Percentiles rank a stretch among this genome's conserved stretches.
Evolutionary conservation across 2,888 invertebrate species (phyloP).

Genomic region (Eupithecia pulchellata): DNA sequence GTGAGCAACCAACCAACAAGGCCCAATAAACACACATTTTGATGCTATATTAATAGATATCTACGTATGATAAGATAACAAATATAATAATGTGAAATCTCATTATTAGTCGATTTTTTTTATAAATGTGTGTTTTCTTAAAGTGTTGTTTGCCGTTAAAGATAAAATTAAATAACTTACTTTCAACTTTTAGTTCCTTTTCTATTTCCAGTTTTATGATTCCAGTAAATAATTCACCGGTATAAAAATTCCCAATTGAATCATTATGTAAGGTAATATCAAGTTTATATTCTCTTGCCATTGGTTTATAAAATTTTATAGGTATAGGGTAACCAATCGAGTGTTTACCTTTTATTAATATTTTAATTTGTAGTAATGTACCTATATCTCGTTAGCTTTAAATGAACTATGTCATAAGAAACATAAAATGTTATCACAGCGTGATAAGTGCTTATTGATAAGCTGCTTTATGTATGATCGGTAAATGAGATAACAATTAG

Average conservation of each 20-base stretch:
- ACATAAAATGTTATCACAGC: not conserved
- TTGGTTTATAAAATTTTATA: conserved; percentile 40
- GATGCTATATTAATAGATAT: too few species aligned
- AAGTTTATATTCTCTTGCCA: conserved; percentile 67
- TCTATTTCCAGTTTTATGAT: conserved; percentile 66
- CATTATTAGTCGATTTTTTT: too few species aligned
- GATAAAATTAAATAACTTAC: conserved; percentile 51
- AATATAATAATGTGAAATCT: too few species aligned
- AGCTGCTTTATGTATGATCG: not conserved
- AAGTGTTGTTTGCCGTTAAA: not conserved
- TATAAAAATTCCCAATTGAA: conserved; percentile 67
- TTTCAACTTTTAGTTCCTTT: conserved; percentile 63
- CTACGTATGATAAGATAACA: too few species aligned
- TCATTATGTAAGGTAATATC: conserved; percentile 66
- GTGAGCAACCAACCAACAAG: not conserved
- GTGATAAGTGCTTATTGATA: not conserved
- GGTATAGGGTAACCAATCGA: not conserved
- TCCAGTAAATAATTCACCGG: conserved; percentile 76
- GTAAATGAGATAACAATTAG: not conserved
- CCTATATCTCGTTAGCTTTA: not conserved
- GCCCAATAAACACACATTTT: not conserved
- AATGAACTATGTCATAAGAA: not conserved
- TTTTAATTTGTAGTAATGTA: not conserved
- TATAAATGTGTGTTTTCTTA: too few species aligned
- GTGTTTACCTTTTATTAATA: not conserved